phyloP scores from a whole-genome alignment of 2,113 vertebrate species.

The Lonchura striata region DNA sequence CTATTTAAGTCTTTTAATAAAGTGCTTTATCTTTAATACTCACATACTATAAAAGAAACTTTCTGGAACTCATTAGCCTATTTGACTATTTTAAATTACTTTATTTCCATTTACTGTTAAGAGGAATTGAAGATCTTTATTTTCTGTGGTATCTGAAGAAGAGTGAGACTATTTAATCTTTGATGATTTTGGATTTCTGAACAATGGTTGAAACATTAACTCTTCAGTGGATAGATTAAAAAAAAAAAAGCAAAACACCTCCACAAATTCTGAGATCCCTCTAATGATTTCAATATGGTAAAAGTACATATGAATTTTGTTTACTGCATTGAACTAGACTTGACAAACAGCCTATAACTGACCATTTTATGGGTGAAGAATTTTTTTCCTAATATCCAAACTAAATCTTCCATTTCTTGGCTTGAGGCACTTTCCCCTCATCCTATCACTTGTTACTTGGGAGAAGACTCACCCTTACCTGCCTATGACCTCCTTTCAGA shows the following conservation, averaged over 20 bases:
- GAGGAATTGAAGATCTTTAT: not conserved
- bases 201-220: not conserved
- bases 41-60: not conserved
- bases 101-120: not conserved
- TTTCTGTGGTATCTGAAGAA: not conserved
- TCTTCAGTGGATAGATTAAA: not conserved
- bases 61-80: not conserved
- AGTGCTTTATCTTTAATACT: not conserved
- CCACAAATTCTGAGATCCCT: not conserved
- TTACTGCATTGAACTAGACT: not conserved
- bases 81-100: not conserved
- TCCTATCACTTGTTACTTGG: too few relatives aligned
- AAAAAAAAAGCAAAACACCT: accelerated
- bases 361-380: not conserved
- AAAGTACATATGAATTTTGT: not conserved
- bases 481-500: not conserved
- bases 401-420: not conserved
- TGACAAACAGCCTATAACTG: not conserved
- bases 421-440: not conserved
- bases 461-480: not conserved
- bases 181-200: not conserved
- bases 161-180: not conserved
- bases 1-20: not conserved
- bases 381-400: not conserved
- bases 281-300: not conserved